Conservation (phyloP, 2,797 vertebrate genomes). For the Momotus momota region DNA sequence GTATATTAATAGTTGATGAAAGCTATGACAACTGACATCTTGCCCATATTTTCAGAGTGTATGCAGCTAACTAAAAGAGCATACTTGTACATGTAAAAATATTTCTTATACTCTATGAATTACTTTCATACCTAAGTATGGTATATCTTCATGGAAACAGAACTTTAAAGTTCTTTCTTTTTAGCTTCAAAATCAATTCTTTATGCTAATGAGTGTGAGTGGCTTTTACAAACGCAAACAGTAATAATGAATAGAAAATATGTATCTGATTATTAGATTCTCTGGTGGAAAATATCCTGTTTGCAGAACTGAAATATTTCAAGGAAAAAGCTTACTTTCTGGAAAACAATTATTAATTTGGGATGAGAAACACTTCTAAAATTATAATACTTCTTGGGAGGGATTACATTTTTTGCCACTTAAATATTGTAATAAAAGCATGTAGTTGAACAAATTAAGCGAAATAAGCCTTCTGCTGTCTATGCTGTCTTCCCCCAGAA, state of each 20-base stretch:
- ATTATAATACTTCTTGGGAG: neutral
- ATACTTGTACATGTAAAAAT: neutral
- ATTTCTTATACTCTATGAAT: neutral
- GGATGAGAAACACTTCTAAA: neutral
- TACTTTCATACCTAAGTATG: neutral
- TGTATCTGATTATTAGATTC: neutral
- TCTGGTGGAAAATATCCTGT: neutral
- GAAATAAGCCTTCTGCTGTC: neutral
- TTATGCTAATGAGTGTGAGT: neutral
- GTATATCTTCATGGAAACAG: accelerated
- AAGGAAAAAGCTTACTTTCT: neutral
- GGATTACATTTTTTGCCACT: neutral
- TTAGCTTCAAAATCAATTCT: neutral
- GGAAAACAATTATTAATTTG: neutral
- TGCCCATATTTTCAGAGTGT: neutral
- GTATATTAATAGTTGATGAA: accelerated
- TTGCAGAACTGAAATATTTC: neutral
- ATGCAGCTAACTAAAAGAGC: neutral
- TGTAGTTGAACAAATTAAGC: neutral
- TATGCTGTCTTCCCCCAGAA: neutral
- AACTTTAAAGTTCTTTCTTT: neutral
- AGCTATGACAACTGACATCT: neutral
- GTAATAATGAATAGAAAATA: neutral
- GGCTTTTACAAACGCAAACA: neutral
- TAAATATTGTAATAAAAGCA: neutral